phyloP scores from a whole-genome alignment of 2,888 invertebrate species.

The Thereva unica region DNA sequence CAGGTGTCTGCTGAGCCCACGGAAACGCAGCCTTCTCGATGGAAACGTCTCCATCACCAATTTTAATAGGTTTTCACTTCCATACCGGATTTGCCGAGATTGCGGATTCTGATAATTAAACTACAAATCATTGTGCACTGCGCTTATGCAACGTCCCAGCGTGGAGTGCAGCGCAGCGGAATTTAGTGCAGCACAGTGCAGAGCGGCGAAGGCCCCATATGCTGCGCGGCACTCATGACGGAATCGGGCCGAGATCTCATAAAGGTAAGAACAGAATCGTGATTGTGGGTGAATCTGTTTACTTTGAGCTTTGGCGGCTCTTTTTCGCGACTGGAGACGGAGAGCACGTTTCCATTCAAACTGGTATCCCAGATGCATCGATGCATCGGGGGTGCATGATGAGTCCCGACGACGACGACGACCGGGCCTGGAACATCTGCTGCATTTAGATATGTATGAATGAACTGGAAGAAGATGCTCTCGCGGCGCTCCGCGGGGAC shows the following conservation, averaged over 20 bases:
- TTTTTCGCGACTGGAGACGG: conserved; percentile 3
- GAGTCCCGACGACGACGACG: too few relatives aligned
- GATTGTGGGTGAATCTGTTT: conserved; percentile 39
- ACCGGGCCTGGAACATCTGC: conserved; percentile 28
- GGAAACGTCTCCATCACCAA: too few relatives aligned
- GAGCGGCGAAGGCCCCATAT: background rate
- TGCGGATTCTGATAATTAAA: conserved; percentile 27
- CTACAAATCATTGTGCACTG: conserved; percentile 20
- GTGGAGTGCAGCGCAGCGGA: conserved; percentile 18
- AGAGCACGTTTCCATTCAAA: conserved; percentile 21
- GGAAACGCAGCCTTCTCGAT: too few relatives aligned
- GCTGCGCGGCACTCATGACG: conserved; percentile 16
- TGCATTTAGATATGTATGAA: conserved; percentile 11
- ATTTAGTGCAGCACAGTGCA: conserved; percentile 8
- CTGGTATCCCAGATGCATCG: conserved; percentile 13
- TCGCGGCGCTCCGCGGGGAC: background rate
- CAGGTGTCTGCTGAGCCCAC: too few relatives aligned
- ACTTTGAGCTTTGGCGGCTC: conserved; percentile 34
- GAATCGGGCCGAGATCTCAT: conserved; percentile 39
- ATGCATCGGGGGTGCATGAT: background rate
- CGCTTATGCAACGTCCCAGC: conserved; percentile 19
- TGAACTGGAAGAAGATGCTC: conserved; percentile 26
- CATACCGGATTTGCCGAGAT: background rate
- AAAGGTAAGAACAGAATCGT: conserved; percentile 22
- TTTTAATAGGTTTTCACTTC: too few relatives aligned